These are phyloP conservation scores for Machimus rusticus DNA, from an alignment of 2,888 invertebrate genomes.

Conservation along the genomic window DNA sequence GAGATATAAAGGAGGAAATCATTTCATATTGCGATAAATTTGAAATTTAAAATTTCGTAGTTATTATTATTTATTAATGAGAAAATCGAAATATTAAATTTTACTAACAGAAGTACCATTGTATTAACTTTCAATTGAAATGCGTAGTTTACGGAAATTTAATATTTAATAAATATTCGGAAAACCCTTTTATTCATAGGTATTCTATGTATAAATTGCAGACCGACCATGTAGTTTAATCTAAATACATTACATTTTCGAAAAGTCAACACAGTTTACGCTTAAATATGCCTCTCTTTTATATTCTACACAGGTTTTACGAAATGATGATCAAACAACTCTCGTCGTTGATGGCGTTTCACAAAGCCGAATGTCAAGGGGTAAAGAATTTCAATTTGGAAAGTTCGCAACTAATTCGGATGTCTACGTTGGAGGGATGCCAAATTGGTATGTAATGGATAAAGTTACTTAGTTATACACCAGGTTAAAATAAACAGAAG, in stretches of 20 bases:
- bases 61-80: neutral
- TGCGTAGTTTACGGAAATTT: neutral
- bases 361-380: constrained; percentile 80
- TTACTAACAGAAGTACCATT: neutral
- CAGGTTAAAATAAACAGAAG: neutral
- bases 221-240: neutral
- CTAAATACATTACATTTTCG: neutral
- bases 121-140: neutral
- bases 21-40: no score
- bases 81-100: neutral
- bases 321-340: constrained; percentile 84
- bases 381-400: constrained; percentile 89
- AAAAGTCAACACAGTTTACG: neutral
- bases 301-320: constrained; percentile 65
- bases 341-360: constrained; percentile 85
- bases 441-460: constrained; percentile 73
- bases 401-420: constrained; percentile 87
- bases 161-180: neutral
- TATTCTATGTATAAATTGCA: no score
- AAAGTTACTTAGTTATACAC: neutral
- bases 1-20: no score
- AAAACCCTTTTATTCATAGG: neutral
- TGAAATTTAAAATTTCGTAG: neutral
- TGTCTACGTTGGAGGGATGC: constrained; percentile 97
- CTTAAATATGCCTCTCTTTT: neutral